Evolutionary conservation across 2,797 vertebrate genomes (phyloP).

Genomic region (Chaenodraco wilsoni): DNA sequence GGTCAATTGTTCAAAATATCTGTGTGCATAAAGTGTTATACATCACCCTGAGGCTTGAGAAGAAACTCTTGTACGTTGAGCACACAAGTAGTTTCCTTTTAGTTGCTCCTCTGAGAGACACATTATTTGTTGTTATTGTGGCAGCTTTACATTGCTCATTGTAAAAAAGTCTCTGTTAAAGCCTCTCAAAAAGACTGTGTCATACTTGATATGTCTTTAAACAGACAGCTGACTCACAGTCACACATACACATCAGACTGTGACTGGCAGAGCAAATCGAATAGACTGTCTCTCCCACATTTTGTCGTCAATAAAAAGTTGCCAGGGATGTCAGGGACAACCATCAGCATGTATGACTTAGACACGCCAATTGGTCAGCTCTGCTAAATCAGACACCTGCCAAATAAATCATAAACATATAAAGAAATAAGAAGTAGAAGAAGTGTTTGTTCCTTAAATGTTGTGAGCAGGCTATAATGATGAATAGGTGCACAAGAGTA

Average conservation of each 20-base stretch:
- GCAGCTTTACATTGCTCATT: no score
- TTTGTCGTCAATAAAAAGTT: conserved; percentile 58
- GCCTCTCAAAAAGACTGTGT: background rate
- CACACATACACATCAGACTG: background rate
- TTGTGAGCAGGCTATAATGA: background rate
- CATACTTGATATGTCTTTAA: background rate
- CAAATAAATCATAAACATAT: background rate
- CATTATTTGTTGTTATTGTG: background rate
- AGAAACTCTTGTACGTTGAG: background rate
- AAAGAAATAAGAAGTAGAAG: background rate
- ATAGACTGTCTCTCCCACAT: conserved; percentile 54
- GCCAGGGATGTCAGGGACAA: background rate
- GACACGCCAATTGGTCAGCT: conserved; percentile 31
- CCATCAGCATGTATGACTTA: conserved; percentile 38
- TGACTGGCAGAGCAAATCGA: conserved; percentile 5
- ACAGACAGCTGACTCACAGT: background rate
- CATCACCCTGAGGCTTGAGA: background rate
- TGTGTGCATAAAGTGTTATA: background rate
- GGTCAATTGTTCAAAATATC: background rate
- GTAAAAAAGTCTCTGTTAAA: background rate
- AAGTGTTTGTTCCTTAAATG: background rate
- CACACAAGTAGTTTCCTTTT: background rate
- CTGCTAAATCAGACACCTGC: conserved; percentile 29
- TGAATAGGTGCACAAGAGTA: background rate
- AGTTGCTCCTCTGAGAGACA: background rate